These are phyloP conservation scores for Tauraco erythrolophus DNA, from an alignment of 2,113 vertebrate species.

Conservation along the genomic window DNA sequence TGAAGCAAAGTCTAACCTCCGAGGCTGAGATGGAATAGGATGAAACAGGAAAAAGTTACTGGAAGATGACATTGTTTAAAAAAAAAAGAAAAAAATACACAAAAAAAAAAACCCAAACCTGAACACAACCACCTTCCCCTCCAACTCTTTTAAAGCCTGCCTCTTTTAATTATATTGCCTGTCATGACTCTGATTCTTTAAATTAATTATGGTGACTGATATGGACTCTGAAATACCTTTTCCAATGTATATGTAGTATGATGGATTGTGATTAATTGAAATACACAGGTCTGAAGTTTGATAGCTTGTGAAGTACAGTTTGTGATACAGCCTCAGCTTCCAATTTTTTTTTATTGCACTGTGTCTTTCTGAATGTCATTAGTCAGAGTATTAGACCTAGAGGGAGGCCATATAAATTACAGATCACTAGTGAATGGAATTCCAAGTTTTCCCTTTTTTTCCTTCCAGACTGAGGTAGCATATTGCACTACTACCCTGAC, in stretches of 20 bases:
- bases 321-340: not conserved
- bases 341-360: not conserved
- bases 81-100: not conserved
- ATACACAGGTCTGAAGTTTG: slow-evolving; percentile 21
- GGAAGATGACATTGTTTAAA: slow-evolving; percentile 23
- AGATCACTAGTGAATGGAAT: not conserved
- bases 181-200: slow-evolving; percentile 42
- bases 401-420: not conserved
- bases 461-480: not conserved
- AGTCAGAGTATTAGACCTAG: not conserved
- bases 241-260: not conserved
- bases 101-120: not conserved
- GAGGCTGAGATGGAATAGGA: slow-evolving; percentile 59
- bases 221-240: slow-evolving; percentile 1
- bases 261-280: slow-evolving; percentile 42
- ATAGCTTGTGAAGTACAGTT: not conserved
- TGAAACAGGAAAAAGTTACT: slow-evolving; percentile 55
- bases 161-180: slow-evolving; percentile 45
- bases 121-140: not conserved
- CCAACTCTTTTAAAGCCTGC: not conserved
- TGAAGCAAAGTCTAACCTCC: slow-evolving; percentile 48
- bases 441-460: not conserved
- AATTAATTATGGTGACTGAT: slow-evolving; percentile 51
- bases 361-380: not conserved
- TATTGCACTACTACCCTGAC: not conserved